Evolutionary conservation across 2,888 invertebrate genomes (phyloP).

Genomic region (Pyrocoelia pectoralis): DNA sequence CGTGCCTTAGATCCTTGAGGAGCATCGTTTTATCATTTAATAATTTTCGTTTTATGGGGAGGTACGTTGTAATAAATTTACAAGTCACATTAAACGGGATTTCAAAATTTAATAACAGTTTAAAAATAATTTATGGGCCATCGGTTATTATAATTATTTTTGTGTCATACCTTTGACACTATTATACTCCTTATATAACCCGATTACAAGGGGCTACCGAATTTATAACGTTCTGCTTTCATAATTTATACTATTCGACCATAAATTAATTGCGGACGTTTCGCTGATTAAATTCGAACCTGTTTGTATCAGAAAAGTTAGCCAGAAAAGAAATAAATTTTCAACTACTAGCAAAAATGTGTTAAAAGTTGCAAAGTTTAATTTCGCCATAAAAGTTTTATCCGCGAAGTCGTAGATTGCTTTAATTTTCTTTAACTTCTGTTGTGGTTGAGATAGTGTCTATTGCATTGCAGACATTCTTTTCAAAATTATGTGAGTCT

Average conservation of each 20-base stretch:
- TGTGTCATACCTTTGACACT: background rate
- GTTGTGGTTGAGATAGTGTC: constrained; percentile 31
- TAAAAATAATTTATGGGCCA: constrained; percentile 8
- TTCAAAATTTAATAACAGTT: constrained; percentile 3
- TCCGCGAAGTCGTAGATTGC: constrained; percentile 27
- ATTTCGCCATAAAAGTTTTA: constrained; percentile 28
- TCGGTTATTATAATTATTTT: constrained; percentile 9
- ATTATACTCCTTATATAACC: constrained; percentile 4
- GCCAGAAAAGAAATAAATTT: background rate
- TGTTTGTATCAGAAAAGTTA: background rate
- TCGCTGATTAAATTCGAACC: constrained; percentile 14
- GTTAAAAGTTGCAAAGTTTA: constrained; percentile 24
- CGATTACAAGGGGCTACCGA: constrained; percentile 13
- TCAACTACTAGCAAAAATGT: background rate
- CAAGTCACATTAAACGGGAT: background rate
- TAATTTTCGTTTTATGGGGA: too few species aligned
- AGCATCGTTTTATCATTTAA: background rate
- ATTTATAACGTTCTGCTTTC: constrained; percentile 18
- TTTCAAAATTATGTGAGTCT: constrained; percentile 11
- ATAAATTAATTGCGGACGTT: constrained; percentile 17
- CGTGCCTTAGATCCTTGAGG: background rate
- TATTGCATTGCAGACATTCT: constrained; percentile 27
- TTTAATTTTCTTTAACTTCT: constrained; percentile 34
- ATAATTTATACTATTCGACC: constrained; percentile 24
- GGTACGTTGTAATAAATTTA: background rate